These are phyloP conservation scores for Caradrina kadenii DNA, from an alignment of 2,888 invertebrate genomes.

Conservation along the genomic window DNA sequence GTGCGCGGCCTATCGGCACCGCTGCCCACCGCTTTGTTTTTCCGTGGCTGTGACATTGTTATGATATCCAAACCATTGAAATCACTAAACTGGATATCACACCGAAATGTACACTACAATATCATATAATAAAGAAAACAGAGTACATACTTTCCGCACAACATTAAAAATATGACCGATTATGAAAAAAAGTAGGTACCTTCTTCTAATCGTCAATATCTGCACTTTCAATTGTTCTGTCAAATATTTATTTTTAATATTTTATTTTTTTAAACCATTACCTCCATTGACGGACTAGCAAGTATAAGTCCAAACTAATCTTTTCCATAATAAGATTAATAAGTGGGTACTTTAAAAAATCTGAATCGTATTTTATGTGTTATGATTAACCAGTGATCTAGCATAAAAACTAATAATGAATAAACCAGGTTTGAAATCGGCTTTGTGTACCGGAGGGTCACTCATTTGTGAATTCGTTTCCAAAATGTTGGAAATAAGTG, in stretches of 20 bases:
- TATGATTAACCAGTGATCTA: not conserved
- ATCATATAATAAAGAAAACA: constrained; percentile 12
- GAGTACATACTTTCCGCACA: constrained; percentile 66
- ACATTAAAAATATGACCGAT: constrained; percentile 67
- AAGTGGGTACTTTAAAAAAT: constrained; percentile 19
- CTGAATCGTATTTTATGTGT: not conserved
- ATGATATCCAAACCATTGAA: constrained; percentile 55
- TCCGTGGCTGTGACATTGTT: constrained; percentile 73
- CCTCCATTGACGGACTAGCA: not conserved
- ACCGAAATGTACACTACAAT: constrained; percentile 38
- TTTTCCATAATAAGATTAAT: constrained; percentile 10
- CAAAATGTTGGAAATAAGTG: constrained; percentile 37
- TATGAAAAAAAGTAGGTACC: constrained; percentile 70
- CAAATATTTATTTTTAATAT: constrained; percentile 32
- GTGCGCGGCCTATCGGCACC: constrained; percentile 43
- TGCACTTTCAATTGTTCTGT: constrained; percentile 73
- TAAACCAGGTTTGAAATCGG: constrained; percentile 27
- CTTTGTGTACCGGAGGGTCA: constrained; percentile 35
- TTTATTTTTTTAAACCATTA: constrained; percentile 21
- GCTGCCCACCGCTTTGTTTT: constrained; percentile 60
- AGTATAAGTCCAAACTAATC: not conserved
- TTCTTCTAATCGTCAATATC: constrained; percentile 64
- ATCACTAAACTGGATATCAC: constrained; percentile 36
- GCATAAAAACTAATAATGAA: constrained; percentile 19
- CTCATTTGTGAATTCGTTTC: constrained; percentile 33